These are phyloP conservation scores for Carterocephalus palaemon DNA, from an alignment of 2,888 invertebrate species.

Conservation along the genomic window DNA sequence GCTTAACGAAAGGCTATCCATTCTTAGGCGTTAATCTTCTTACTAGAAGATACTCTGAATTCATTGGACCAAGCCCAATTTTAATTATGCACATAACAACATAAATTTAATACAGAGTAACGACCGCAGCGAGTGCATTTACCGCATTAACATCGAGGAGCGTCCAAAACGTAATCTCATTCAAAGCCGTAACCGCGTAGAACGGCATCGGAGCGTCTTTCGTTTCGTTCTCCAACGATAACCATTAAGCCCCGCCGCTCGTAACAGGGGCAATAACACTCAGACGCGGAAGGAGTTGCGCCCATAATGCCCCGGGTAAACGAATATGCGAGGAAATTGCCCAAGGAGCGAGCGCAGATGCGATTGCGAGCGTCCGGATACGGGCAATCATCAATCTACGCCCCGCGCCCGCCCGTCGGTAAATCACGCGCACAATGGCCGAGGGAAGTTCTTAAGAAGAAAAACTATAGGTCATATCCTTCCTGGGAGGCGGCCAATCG, in stretches of 20 bases:
- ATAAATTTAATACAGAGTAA: too few relatives aligned
- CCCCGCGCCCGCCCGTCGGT: conserved; percentile 50
- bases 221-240: conserved; percentile 39
- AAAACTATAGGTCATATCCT: conserved; percentile 80
- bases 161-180: conserved; percentile 17
- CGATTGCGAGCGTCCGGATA: conserved; percentile 66
- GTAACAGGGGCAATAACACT: conserved; percentile 72
- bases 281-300: conserved; percentile 66
- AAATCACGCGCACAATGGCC: conserved; percentile 77
- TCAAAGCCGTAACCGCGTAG: conserved; percentile 19
- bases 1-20: too few relatives aligned
- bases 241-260: conserved; percentile 58
- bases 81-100: too few relatives aligned
- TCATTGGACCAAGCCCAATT: too few relatives aligned
- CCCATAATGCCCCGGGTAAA: conserved; percentile 72
- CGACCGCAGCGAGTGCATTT: too few relatives aligned
- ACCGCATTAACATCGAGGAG: conserved; percentile 1
- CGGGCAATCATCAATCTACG: conserved; percentile 74
- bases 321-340: conserved; percentile 77
- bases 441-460: conserved; percentile 78
- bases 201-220: conserved; percentile 24
- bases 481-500: conserved; percentile 76
- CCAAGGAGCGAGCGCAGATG: conserved; percentile 63
- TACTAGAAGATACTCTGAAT: too few relatives aligned
- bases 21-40: too few relatives aligned